phyloP scores from a whole-genome alignment of 2,888 invertebrate species.

The Chouioia cunea region DNA sequence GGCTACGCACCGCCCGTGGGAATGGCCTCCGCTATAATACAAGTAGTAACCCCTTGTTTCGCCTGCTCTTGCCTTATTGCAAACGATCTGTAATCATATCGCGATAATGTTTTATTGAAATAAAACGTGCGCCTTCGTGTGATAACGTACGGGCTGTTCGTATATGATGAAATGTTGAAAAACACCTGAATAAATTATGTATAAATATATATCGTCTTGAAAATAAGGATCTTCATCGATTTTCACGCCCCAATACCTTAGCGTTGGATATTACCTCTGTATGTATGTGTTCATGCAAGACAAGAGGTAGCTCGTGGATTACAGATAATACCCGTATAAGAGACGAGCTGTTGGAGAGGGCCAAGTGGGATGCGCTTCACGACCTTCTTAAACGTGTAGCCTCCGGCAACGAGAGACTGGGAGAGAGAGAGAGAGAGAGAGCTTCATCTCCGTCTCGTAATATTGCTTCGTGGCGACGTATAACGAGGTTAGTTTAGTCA shows the following conservation, averaged over 20 bases:
- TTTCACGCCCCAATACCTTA: too few relatives aligned
- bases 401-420: constrained; percentile 21
- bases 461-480: constrained; percentile 49
- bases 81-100: too few relatives aligned
- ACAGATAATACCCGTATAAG: constrained; percentile 36
- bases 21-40: not conserved
- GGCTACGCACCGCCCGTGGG: not conserved
- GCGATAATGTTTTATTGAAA: too few relatives aligned
- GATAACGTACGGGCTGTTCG: too few relatives aligned
- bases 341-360: not conserved
- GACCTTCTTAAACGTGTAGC: constrained; percentile 37
- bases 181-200: too few relatives aligned
- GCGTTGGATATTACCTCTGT: too few relatives aligned
- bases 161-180: too few relatives aligned
- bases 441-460: constrained; percentile 42
- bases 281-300: too few relatives aligned
- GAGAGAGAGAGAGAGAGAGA: not conserved
- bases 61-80: too few relatives aligned
- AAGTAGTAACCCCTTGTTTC: not conserved
- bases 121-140: too few relatives aligned
- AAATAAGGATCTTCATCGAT: too few relatives aligned
- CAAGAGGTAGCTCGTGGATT: constrained; percentile 29
- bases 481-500: constrained; percentile 57
- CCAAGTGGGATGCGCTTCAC: constrained; percentile 11
- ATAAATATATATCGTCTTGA: too few relatives aligned